A percentile compares a stretch with the other conserved stretches of the same genome.
Conservation (phyloP, 2,797 vertebrate species). For the Esox lucius region DNA sequence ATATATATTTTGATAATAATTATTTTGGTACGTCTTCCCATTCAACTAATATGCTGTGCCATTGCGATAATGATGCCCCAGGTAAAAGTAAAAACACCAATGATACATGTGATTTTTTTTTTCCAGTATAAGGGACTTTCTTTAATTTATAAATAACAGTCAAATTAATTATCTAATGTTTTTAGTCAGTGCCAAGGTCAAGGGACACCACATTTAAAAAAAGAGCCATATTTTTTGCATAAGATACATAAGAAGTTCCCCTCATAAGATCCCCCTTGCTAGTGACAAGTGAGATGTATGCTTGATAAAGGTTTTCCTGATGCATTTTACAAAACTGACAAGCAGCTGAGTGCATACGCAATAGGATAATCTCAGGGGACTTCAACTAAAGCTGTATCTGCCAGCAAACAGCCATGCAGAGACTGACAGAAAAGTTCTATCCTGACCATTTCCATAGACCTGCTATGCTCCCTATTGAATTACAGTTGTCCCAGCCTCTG, state of each 20-base stretch:
- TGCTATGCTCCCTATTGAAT: background rate
- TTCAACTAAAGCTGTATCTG: background rate
- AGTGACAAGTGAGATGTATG: slow-evolving; percentile 6
- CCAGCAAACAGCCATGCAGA: background rate
- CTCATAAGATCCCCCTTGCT: slow-evolving; percentile 13
- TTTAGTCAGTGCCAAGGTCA: no score
- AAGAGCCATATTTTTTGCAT: slow-evolving; percentile 16
- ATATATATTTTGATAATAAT: no score
- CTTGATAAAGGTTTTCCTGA: background rate
- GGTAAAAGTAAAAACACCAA: no score
- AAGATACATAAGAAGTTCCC: slow-evolving; percentile 25
- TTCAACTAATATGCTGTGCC: no score
- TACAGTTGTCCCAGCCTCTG: background rate
- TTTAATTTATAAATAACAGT: no score
- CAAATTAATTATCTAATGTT: no score
- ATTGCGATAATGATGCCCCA: no score
- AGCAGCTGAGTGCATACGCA: slow-evolving; percentile 5
- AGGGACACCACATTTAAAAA: no score
- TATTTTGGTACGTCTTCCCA: no score
- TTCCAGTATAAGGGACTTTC: no score
- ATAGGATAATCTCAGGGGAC: slow-evolving; percentile 11
- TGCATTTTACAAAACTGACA: slow-evolving; percentile 20
- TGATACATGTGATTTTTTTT: no score
- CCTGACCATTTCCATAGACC: background rate
- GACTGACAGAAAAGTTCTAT: background rate